Conservation (phyloP, 2,113 vertebrate genomes). For the Raphicerus campestris region DNA sequence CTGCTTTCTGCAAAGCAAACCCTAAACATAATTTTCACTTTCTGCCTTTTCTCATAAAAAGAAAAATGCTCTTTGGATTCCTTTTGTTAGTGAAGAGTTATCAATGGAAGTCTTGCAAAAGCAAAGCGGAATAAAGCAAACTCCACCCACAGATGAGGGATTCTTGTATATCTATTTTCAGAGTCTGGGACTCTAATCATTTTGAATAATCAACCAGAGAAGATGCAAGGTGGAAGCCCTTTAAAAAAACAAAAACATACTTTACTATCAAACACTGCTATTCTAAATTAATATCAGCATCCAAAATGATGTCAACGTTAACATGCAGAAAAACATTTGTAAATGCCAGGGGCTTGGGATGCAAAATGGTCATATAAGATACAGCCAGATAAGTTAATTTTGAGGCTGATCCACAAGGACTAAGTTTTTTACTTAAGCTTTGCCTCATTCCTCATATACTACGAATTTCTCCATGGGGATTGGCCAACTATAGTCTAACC, state of each 20-base stretch:
- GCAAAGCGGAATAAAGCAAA: not conserved
- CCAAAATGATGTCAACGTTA: not conserved
- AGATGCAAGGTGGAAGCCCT: not conserved
- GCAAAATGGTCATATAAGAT: too few species aligned
- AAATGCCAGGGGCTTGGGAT: fast-evolving
- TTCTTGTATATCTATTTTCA: not conserved
- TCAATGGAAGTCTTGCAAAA: not conserved
- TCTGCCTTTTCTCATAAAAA: not conserved
- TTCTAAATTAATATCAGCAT: not conserved
- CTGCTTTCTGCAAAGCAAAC: not conserved
- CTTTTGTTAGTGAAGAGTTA: not conserved
- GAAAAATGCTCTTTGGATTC: not conserved
- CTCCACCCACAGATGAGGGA: not conserved
- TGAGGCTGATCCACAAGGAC: not conserved
- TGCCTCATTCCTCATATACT: not conserved
- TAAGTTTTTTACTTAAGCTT: not conserved
- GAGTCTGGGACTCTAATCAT: not conserved
- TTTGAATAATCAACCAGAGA: not conserved
- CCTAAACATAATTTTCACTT: not conserved
- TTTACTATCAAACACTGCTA: not conserved
- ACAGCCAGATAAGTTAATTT: not conserved
- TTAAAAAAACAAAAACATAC: not conserved
- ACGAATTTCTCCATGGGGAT: not conserved
- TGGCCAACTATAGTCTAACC: not conserved
- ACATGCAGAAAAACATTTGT: not conserved